phyloP scores from a whole-genome alignment of 2,113 vertebrate genomes.

The Chrysemys picta region DNA sequence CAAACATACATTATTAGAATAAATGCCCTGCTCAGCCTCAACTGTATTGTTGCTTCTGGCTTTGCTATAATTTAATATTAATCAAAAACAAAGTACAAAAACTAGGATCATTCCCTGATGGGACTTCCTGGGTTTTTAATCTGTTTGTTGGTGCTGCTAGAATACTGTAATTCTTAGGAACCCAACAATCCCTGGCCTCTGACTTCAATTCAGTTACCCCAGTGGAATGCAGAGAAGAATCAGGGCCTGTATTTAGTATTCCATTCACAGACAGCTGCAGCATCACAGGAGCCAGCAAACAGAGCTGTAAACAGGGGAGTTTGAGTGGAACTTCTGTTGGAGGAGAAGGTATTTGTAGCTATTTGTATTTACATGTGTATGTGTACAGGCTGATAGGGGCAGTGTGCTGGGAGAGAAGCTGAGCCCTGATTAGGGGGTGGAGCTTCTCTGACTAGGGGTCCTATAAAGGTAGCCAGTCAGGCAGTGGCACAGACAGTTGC shows the following conservation, averaged over 20 bases:
- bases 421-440: no score
- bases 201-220: not conserved
- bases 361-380: no score
- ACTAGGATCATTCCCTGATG: not conserved
- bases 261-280: not conserved
- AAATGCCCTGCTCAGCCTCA: not conserved
- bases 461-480: no score
- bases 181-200: not conserved
- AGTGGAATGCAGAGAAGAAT: not conserved
- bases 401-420: no score
- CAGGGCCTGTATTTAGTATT: not conserved
- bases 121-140: constrained; percentile 26
- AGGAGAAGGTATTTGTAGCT: no score
- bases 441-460: no score
- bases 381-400: no score
- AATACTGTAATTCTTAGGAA: constrained; percentile 14
- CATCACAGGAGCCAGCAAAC: no score
- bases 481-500: no score
- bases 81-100: constrained; percentile 36
- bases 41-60: not conserved
- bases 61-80: constrained; percentile 37
- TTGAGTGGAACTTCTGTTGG: no score
- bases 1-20: constrained; percentile 19
- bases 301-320: no score
- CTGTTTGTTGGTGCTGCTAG: not conserved